phyloP scores from a whole-genome alignment of 2,797 vertebrate species.

The Chelidonichthys spinosus region DNA sequence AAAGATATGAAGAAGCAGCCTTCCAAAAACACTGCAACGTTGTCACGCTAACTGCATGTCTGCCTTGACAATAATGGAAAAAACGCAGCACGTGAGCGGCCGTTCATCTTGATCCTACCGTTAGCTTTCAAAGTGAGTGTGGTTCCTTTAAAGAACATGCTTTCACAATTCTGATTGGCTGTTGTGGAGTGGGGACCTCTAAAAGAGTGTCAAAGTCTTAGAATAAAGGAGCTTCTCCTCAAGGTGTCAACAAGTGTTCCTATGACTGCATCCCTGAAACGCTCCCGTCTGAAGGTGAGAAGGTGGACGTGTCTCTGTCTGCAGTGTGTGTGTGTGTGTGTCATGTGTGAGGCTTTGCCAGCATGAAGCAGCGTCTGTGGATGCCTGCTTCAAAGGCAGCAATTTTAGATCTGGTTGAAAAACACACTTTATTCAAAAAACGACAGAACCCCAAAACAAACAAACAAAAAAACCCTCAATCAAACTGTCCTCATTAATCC shows the following conservation, averaged over 20 bases:
- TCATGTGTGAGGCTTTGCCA: slow-evolving; percentile 31
- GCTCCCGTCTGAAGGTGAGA: slow-evolving; percentile 1
- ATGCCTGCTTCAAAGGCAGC: slow-evolving; percentile 46
- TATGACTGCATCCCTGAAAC: slow-evolving; percentile 22
- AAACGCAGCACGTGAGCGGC: too few relatives aligned
- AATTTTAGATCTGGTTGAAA: too few relatives aligned
- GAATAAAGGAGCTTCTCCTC: slow-evolving; percentile 19
- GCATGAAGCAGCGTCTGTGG: slow-evolving; percentile 40
- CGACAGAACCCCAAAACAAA: too few relatives aligned
- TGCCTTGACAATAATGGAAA: too few relatives aligned
- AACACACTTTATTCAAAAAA: too few relatives aligned
- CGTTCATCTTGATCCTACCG: neutral
- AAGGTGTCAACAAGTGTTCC: slow-evolving; percentile 11
- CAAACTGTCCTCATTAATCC: too few relatives aligned
- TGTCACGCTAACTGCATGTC: too few relatives aligned
- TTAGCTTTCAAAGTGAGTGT: neutral
- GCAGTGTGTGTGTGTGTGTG: neutral
- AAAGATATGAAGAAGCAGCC: too few relatives aligned
- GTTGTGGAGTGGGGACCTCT: neutral
- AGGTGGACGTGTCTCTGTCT: neutral
- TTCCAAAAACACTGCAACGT: too few relatives aligned
- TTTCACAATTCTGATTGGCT: neutral
- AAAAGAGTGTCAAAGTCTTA: neutral
- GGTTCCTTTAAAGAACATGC: neutral
- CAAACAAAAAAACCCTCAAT: too few relatives aligned